Base-by-base conservation (phyloP, 2,888 invertebrate genomes). In the Bugulina stolonifera region DNA sequence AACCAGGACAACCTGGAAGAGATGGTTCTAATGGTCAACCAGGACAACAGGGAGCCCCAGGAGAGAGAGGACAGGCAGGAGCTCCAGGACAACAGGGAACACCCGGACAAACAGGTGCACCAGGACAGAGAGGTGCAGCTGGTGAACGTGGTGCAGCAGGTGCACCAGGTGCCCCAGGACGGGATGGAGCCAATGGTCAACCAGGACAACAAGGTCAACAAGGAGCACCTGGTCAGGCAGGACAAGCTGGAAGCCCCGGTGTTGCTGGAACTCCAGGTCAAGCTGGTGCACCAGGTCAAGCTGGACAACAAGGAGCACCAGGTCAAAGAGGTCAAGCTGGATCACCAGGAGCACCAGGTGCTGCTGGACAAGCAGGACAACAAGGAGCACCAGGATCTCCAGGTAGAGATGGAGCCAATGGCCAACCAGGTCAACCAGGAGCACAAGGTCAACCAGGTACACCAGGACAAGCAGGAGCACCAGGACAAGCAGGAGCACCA, bases 141-240 rank as follows among this genome's bases (percentile, higher is more conserved):
- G 57, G 57, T 14, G 57, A 57, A n/a, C 57, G 57, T n/a, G 57
- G 57, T 14, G n/a, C 14, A 57, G 5, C 57, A 57, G 57, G 57
- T 10, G 14, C 57, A 57, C 57, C 57, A 14, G 57, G 57, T n/a
- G 57, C 57, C 5, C 22, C 57, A 57, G 57, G 57, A 57, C 14
- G 57, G 23, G 23, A 57, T 35, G 74, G 74, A 70, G 5, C 0
- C 32, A 5, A 55, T n/a, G 74, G 74, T 57, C 69, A 29, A 10
- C 64, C 64, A 25, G 64, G 64, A 27, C 22, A 14, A 29, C 32
- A 10, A 29, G 64, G 64, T 32, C 25, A 32, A 10, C 64, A 27
- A 25, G 64, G 64, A 32, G 64, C 34, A 29, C 71, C 55, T 32
- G 64, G 64, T 25, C 10, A 27, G 14, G 29, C 55, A 25, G 73